Conservation (phyloP, 1,140 invertebrate species). For the Rhopalosiphum padi region DNA sequence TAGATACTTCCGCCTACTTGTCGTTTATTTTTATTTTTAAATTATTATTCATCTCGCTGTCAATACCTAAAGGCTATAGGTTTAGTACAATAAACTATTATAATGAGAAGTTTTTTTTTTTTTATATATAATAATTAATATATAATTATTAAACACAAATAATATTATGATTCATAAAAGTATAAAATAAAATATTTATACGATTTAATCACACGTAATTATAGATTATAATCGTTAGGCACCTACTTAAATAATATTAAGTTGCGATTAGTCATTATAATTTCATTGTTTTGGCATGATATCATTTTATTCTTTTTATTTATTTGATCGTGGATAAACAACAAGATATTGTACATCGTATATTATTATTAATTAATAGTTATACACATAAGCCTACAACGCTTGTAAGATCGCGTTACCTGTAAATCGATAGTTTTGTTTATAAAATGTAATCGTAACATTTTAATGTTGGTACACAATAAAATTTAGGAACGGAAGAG, state of each 20-base stretch:
- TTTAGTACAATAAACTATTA: neutral
- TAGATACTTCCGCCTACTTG: neutral
- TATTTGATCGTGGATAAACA: neutral
- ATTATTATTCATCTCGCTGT: neutral
- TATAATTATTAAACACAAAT: neutral
- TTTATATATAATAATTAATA: neutral
- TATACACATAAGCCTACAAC: neutral
- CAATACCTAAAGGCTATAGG: neutral
- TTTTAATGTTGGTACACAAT: neutral
- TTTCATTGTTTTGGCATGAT: neutral
- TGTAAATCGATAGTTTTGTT: neutral
- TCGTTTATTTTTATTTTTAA: neutral
- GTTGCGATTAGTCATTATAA: neutral
- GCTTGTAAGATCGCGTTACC: neutral
- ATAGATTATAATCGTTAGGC: neutral
- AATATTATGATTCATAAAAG: neutral
- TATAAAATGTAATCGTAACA: neutral
- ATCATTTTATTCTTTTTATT: neutral
- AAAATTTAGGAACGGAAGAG: neutral
- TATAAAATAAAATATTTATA: neutral
- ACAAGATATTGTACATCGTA: neutral
- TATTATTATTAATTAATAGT: neutral
- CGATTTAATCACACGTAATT: neutral
- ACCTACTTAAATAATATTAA: neutral
- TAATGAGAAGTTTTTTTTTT: neutral